Evolutionary conservation across 2,113 vertebrate species (phyloP).

Genomic region (Eptesicus fuscus): DNA sequence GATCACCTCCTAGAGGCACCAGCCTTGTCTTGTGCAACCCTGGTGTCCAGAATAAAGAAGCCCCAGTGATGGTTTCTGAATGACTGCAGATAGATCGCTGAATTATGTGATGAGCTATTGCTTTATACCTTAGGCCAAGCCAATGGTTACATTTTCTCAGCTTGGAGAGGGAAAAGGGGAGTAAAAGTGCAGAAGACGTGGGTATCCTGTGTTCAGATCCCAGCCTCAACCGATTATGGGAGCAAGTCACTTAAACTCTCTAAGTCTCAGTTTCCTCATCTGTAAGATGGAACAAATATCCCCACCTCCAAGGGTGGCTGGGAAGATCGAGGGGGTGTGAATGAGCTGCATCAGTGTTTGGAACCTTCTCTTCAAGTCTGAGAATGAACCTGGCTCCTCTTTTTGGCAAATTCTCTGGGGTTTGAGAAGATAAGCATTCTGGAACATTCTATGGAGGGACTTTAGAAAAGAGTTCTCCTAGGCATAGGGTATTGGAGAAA

Average conservation of each 20-base stretch:
- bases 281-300: neutral
- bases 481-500: neutral
- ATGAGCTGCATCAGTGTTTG: neutral
- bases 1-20: neutral
- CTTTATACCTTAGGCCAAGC: neutral
- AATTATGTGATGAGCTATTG: neutral
- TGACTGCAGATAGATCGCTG: neutral
- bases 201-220: neutral
- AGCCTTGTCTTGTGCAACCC: neutral
- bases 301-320: neutral
- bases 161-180: neutral
- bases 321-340: neutral
- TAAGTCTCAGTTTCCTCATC: neutral
- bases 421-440: neutral
- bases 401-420: neutral
- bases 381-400: neutral
- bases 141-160: neutral
- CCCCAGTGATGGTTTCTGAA: neutral
- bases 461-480: neutral
- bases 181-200: neutral
- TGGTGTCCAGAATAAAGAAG: neutral
- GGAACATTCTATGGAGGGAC: neutral
- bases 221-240: neutral
- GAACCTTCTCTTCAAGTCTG: neutral
- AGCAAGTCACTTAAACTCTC: neutral